Conservation (phyloP, 2,888 invertebrate genomes). For the Ptychoptera contaminata region DNA sequence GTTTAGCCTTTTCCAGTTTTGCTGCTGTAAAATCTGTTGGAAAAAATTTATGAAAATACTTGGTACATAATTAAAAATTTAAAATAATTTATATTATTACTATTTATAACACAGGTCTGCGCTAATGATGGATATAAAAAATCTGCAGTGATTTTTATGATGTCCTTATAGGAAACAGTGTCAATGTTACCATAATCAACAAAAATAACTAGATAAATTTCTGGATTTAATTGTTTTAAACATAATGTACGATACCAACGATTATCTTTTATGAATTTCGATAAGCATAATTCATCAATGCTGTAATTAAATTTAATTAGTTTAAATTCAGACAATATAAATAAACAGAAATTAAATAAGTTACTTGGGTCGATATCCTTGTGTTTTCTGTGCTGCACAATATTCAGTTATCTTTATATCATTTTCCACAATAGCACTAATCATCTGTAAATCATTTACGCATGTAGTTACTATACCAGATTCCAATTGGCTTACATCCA, state of each 20-base stretch:
- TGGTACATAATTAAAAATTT: background rate
- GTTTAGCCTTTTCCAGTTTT: too few species aligned
- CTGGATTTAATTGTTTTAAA: background rate
- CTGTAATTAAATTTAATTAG: background rate
- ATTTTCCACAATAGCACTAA: too few species aligned
- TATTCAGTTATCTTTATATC: too few species aligned
- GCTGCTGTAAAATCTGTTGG: too few species aligned
- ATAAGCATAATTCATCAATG: background rate
- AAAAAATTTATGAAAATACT: too few species aligned
- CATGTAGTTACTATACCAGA: too few species aligned
- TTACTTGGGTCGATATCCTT: background rate
- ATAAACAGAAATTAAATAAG: background rate
- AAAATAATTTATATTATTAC: background rate
- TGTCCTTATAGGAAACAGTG: background rate
- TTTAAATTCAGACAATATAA: background rate
- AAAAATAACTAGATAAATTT: background rate
- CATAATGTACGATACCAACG: conserved; percentile 3
- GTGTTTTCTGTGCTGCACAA: too few species aligned
- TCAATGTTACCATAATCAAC: conserved; percentile 3
- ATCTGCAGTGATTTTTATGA: background rate
- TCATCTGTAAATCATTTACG: too few species aligned
- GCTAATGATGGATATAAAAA: background rate
- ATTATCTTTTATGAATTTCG: background rate
- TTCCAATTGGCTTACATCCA: too few species aligned
- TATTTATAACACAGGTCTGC: background rate